phyloP scores from a whole-genome alignment of 2,113 vertebrate species.

The Heterocephalus glaber region DNA sequence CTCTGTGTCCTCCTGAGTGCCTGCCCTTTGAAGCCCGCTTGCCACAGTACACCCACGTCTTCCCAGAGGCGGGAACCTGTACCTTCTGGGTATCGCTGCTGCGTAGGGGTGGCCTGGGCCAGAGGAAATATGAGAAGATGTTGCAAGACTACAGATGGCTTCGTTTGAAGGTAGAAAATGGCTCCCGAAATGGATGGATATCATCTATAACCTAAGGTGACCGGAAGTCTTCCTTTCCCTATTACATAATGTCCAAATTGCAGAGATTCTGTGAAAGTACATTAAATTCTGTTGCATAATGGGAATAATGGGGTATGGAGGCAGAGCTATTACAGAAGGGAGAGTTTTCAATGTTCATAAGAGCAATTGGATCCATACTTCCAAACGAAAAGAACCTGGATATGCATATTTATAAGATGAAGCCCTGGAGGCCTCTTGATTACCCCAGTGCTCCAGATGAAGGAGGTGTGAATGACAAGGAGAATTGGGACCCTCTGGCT shows the following conservation, averaged over 20 bases:
- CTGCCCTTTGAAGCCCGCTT: neutral
- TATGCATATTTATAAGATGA: neutral
- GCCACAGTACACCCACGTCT: neutral
- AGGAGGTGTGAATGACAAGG: neutral
- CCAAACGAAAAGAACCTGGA: neutral
- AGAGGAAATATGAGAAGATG: neutral
- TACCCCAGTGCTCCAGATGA: neutral
- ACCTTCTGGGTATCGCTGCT: fast-evolving
- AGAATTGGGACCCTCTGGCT: fast-evolving
- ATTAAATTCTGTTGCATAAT: neutral
- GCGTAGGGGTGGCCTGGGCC: neutral
- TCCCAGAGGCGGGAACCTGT: neutral
- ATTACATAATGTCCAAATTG: constrained; percentile 10
- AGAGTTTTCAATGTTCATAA: neutral
- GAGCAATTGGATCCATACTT: constrained; percentile 1
- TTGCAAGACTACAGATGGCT: neutral
- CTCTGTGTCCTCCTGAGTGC: neutral
- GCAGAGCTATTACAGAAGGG: neutral
- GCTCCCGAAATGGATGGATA: neutral
- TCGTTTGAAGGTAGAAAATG: neutral
- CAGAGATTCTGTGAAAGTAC: neutral
- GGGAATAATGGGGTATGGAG: neutral
- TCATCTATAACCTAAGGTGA: neutral
- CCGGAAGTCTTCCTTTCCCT: neutral
- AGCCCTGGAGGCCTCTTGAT: neutral